A percentile compares a stretch with the other conserved stretches of the same genome.
These are phyloP conservation scores for Lordiphosa clarofinis DNA, from an alignment of 1,140 invertebrate genomes.

Conservation along the genomic window DNA sequence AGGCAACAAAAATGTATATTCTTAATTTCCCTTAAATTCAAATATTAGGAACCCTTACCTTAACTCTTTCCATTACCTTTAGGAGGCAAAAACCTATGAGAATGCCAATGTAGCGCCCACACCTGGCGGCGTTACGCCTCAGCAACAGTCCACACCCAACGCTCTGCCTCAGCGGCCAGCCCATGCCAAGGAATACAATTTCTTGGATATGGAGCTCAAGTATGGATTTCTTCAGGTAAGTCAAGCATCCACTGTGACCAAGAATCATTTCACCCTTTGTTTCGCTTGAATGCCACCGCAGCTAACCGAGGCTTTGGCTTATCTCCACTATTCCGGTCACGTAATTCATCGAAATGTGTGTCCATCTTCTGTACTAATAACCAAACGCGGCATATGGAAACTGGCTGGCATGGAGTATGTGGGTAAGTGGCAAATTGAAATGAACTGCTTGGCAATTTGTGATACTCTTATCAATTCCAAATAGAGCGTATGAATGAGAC, in stretches of 20 bases:
- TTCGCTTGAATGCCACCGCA: conserved; percentile 80
- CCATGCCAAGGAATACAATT: conserved; percentile 89
- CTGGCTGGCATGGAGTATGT: conserved; percentile 96
- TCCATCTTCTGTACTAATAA: conserved; percentile 95
- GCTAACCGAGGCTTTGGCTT: conserved; percentile 96
- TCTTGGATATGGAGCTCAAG: conserved; percentile 95
- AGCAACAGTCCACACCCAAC: conserved; percentile 52
- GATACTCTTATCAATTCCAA: conserved; percentile 33
- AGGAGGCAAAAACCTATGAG: conserved; percentile 78
- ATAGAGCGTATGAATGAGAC: conserved; percentile 86
- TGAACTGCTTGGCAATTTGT: conserved; percentile 48
- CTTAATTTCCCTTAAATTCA: no score
- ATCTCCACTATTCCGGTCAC: conserved; percentile 91
- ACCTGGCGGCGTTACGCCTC: conserved; percentile 29
- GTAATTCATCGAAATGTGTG: conserved; percentile 96
- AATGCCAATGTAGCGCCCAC: conserved; percentile 48
- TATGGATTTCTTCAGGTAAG: conserved; percentile 94
- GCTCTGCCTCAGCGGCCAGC: conserved; percentile 77
- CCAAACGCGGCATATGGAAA: conserved; percentile 97
- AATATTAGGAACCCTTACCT: no score
- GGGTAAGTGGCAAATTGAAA: conserved; percentile 83
- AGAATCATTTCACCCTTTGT: background rate
- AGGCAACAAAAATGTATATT: conserved; percentile 1
- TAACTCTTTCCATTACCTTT: background rate
- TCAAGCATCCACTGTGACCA: background rate